Conservation (phyloP, 2,888 invertebrate genomes). For the Artemia sinica region DNA sequence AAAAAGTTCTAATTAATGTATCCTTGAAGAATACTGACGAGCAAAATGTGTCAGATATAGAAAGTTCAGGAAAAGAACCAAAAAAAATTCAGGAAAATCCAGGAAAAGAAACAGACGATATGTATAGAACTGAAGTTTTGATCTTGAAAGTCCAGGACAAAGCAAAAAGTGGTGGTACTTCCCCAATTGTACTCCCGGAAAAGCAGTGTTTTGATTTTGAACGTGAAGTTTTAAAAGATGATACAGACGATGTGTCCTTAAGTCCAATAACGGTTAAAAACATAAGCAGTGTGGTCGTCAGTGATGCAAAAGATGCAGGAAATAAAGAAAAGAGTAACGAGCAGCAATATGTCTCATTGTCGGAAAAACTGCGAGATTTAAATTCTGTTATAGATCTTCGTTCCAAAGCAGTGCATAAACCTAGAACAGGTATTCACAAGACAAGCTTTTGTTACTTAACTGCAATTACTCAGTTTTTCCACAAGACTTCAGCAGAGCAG, state of each 20-base stretch:
- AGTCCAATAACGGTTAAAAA: neutral
- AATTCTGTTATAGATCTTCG: constrained; percentile 34
- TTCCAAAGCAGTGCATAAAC: constrained; percentile 40
- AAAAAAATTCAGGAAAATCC: too few relatives aligned
- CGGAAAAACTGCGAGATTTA: constrained; percentile 32
- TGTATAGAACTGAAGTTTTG: constrained; percentile 1
- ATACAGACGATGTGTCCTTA: neutral
- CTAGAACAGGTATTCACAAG: constrained; percentile 39
- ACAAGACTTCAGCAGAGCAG: constrained; percentile 39
- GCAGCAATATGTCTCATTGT: constrained; percentile 35
- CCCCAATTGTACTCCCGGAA: neutral
- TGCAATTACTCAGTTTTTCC: constrained; percentile 40
- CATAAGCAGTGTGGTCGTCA: neutral
- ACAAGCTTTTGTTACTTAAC: constrained; percentile 45
- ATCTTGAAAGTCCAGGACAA: constrained; percentile 9
- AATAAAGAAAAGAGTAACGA: neutral
- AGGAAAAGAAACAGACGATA: neutral
- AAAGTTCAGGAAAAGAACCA: too few relatives aligned
- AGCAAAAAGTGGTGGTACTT: neutral
- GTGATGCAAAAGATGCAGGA: too few relatives aligned
- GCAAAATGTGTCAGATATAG: too few relatives aligned
- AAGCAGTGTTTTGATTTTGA: neutral
- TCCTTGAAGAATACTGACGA: too few relatives aligned
- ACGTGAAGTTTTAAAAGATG: neutral
- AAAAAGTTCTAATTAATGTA: too few relatives aligned